Evolutionary conservation across 2,113 vertebrate species (phyloP).

Genomic region (Antechinus flavipes): DNA sequence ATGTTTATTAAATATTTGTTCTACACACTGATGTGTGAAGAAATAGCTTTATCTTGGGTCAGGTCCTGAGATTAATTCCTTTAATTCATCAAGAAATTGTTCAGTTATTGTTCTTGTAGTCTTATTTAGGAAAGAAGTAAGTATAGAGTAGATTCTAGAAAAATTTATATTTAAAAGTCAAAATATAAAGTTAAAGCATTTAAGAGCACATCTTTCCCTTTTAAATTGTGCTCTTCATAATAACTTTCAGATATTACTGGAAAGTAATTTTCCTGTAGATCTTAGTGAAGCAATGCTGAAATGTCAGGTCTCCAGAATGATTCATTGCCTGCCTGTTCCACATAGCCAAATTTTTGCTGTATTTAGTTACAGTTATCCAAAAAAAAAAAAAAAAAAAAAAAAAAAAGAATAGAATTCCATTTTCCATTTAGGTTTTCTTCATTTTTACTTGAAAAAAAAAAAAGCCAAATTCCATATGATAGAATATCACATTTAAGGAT

Average conservation of each 20-base stretch:
- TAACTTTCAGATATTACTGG: not conserved
- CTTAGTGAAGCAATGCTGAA: not conserved
- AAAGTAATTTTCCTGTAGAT: not conserved
- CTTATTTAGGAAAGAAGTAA: slow-evolving; percentile 45
- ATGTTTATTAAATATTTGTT: not conserved
- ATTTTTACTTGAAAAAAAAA: slow-evolving; percentile 11
- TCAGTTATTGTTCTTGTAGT: not conserved
- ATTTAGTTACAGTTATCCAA: not conserved
- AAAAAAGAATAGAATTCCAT: slow-evolving; percentile 1
- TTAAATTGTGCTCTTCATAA: not conserved
- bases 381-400: no score
- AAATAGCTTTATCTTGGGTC: not conserved
- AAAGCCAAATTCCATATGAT: not conserved
- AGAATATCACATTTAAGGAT: not conserved
- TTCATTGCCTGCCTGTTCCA: slow-evolving; percentile 6
- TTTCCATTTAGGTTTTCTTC: not conserved
- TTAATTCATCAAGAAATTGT: not conserved
- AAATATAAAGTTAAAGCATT: not conserved
- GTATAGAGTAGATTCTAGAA: not conserved
- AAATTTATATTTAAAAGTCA: not conserved
- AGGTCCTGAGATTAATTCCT: not conserved
- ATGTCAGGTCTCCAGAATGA: not conserved
- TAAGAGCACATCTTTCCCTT: not conserved
- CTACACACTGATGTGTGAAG: not conserved
- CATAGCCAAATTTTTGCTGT: not conserved